Evolutionary conservation across 2,888 invertebrate genomes (phyloP).

Genomic region (Lamproptera curius): DNA sequence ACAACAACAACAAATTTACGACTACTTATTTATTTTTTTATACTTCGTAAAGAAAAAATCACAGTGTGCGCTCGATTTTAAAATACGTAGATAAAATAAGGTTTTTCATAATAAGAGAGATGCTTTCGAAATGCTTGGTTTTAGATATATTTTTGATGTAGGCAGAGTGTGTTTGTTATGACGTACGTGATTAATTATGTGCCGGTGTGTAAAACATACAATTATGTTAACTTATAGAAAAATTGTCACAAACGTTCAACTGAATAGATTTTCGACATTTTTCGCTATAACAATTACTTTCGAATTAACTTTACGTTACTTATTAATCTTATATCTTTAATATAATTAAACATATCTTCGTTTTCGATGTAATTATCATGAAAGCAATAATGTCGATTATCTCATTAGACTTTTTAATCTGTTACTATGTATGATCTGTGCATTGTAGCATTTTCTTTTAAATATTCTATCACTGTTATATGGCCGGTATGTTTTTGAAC

Average conservation of each 20-base stretch:
- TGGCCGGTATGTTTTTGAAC: background rate
- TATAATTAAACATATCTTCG: too few species aligned
- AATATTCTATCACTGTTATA: constrained; percentile 15
- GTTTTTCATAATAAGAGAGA: constrained; percentile 5
- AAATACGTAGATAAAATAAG: constrained; percentile 21
- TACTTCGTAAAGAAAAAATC: constrained; percentile 19
- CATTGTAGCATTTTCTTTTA: constrained; percentile 3
- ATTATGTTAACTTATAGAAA: constrained; percentile 15
- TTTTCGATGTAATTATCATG: too few species aligned
- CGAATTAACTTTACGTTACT: too few species aligned
- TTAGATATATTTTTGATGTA: constrained; percentile 28
- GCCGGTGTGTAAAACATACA: constrained; percentile 6
- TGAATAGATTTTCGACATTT: constrained; percentile 4
- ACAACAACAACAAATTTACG: too few species aligned
- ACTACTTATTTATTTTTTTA: constrained; percentile 19
- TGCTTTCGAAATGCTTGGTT: constrained; percentile 29
- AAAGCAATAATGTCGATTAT: constrained; percentile 4
- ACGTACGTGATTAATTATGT: constrained; percentile 16
- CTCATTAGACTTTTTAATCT: constrained; percentile 23
- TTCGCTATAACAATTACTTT: too few species aligned
- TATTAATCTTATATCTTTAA: too few species aligned
- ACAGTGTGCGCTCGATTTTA: constrained; percentile 29
- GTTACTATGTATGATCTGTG: constrained; percentile 13
- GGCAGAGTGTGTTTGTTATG: constrained; percentile 1
- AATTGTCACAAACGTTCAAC: constrained; percentile 26